A percentile compares a stretch with the other conserved stretches of the same genome.
Conservation (phyloP, 1,140 invertebrate genomes). For the Leptinotarsa lineolata region DNA sequence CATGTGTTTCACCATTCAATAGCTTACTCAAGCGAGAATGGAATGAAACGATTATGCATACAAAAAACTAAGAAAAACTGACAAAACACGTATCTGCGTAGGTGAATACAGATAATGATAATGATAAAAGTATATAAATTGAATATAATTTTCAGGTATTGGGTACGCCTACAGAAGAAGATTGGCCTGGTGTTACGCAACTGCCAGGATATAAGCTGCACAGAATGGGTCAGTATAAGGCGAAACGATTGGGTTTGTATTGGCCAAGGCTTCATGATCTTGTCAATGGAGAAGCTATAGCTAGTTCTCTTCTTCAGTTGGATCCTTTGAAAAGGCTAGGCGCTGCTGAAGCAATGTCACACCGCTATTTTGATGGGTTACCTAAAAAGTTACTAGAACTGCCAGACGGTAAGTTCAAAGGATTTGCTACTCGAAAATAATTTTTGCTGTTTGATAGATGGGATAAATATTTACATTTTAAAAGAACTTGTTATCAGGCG, state of each 20-base stretch:
- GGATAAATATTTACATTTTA: too few species aligned
- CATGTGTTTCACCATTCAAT: too few species aligned
- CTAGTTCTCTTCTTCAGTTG: constrained; percentile 81
- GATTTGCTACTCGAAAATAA: too few species aligned
- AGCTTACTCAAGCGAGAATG: too few species aligned
- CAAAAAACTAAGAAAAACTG: too few species aligned
- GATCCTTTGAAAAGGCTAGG: constrained; percentile 86
- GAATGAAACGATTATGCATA: too few species aligned
- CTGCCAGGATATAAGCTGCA: constrained; percentile 85
- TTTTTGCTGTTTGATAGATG: too few species aligned
- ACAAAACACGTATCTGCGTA: too few species aligned
- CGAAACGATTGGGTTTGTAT: constrained; percentile 78
- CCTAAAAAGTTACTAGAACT: constrained; percentile 88
- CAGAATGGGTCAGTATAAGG: constrained; percentile 76
- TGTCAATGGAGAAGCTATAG: constrained; percentile 85
- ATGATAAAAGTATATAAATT: too few species aligned
- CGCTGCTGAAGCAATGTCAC: constrained; percentile 84
- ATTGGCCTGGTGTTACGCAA: constrained; percentile 86
- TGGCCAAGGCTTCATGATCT: constrained; percentile 89
- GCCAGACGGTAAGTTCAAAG: constrained; percentile 75
- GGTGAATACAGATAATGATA: too few species aligned
- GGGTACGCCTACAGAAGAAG: constrained; percentile 89
- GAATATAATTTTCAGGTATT: constrained; percentile 65
- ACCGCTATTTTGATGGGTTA: constrained; percentile 88
- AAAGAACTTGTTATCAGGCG: too few species aligned